Evolutionary conservation across 2,888 invertebrate genomes (phyloP).

Genomic region (Lasioglossum vierecki): DNA sequence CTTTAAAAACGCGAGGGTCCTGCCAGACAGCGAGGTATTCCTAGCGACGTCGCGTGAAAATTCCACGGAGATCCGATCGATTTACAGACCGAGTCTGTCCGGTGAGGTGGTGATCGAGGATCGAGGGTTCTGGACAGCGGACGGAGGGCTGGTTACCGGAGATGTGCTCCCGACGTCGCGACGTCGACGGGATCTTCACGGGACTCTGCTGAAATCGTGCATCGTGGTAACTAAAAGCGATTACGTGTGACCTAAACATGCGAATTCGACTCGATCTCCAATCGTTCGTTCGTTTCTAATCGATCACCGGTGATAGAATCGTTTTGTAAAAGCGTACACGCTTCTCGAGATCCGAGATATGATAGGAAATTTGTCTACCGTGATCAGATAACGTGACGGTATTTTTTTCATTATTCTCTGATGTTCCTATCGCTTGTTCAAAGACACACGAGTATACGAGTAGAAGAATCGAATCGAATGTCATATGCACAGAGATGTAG

Average conservation of each 20-base stretch:
- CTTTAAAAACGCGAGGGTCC: conserved; percentile 67
- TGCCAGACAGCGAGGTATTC: conserved; percentile 78
- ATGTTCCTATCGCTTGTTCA: not conserved
- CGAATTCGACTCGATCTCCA: not conserved
- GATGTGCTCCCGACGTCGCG: conserved; percentile 73
- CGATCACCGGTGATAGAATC: not conserved
- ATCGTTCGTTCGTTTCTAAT: not conserved
- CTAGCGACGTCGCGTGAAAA: conserved; percentile 61
- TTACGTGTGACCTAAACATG: not conserved
- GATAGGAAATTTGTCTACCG: conserved; percentile 11
- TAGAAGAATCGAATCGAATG: not conserved
- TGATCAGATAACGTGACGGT: not conserved
- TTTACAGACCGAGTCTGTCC: conserved; percentile 74
- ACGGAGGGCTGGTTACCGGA: conserved; percentile 60
- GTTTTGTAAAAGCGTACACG: not conserved
- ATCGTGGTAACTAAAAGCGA: conserved; percentile 67
- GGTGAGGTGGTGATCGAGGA: conserved; percentile 70
- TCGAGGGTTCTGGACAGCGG: conserved; percentile 74
- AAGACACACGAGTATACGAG: not conserved
- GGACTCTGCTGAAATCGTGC: conserved; percentile 73
- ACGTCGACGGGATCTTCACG: conserved; percentile 73
- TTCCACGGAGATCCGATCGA: conserved; percentile 66
- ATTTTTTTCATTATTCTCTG: not conserved
- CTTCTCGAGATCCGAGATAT: not conserved
- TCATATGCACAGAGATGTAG: not conserved